Evolutionary conservation across 30 jellyfish, hydroid and myxozoan species (phyloP).

Genomic region (Hydra vulgaris): DNA sequence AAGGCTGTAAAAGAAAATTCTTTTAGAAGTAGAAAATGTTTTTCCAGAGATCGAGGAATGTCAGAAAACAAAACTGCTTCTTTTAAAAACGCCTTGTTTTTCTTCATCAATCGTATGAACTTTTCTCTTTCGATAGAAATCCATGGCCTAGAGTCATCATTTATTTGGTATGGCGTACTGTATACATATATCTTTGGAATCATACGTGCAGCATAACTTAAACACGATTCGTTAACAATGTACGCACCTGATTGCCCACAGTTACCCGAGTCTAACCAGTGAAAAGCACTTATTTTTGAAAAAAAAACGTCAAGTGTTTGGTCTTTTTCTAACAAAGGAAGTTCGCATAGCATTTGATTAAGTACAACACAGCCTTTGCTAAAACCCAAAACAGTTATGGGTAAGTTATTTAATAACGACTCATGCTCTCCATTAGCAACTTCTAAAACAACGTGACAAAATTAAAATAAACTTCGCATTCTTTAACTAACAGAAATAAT

Average conservation of each 20-base stretch:
- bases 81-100: slow-evolving; percentile 31
- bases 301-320: slow-evolving; percentile 27
- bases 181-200: slow-evolving; percentile 53
- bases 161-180: slow-evolving; percentile 66
- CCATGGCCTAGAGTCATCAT: slow-evolving; percentile 60
- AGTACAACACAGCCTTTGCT: slow-evolving; percentile 87
- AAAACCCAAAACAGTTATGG: slow-evolving; percentile 50
- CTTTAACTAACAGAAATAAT: too few relatives aligned
- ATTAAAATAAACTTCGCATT: not conserved
- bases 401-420: slow-evolving; percentile 34
- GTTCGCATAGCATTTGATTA: slow-evolving; percentile 60
- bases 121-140: slow-evolving; percentile 38
- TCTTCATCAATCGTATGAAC: slow-evolving; percentile 37
- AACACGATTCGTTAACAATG: slow-evolving; percentile 42
- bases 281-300: slow-evolving; percentile 28
- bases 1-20: not conserved
- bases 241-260: slow-evolving; percentile 66
- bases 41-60: slow-evolving; percentile 32
- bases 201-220: slow-evolving; percentile 31
- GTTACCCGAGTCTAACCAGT: slow-evolving; percentile 66
- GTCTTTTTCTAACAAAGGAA: slow-evolving; percentile 27
- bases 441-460: slow-evolving; percentile 24
- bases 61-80: slow-evolving; percentile 53
- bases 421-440: slow-evolving; percentile 40
- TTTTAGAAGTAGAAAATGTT: slow-evolving; percentile 43